These are phyloP conservation scores for Bombus ignitus DNA, from an alignment of 1,140 invertebrate species.

Conservation along the genomic window DNA sequence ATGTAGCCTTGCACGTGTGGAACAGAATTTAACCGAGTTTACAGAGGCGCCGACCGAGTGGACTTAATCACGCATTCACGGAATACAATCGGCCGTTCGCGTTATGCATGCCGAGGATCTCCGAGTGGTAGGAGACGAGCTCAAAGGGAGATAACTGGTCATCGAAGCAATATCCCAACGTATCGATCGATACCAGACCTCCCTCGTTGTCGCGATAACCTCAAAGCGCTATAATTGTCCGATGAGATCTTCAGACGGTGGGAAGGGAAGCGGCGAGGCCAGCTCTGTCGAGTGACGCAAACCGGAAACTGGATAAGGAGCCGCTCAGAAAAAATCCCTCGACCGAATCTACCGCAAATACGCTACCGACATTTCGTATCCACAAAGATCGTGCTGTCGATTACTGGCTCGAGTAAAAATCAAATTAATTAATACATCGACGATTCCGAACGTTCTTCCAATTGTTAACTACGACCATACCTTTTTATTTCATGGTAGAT, in stretches of 20 bases:
- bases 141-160: constrained; percentile 70
- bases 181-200: constrained; percentile 65
- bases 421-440: not conserved
- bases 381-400: not conserved
- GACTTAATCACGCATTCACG: constrained; percentile 65
- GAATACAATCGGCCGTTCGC: constrained; percentile 61
- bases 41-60: constrained; percentile 43
- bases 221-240: constrained; percentile 69
- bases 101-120: constrained; percentile 59
- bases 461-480: too few species aligned
- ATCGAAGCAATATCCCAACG: constrained; percentile 69
- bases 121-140: constrained; percentile 46
- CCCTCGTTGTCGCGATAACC: constrained; percentile 58
- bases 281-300: constrained; percentile 20
- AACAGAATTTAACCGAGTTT: constrained; percentile 33
- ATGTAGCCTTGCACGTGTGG: not conserved
- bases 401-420: too few species aligned
- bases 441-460: not conserved
- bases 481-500: too few species aligned
- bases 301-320: constrained; percentile 33
- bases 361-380: not conserved
- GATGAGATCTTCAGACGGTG: constrained; percentile 44
- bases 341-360: not conserved
- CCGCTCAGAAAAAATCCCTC: not conserved
- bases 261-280: not conserved